Evolutionary conservation across 1,140 invertebrate genomes (phyloP).

Genomic region (Zaprionus gabonicus): DNA sequence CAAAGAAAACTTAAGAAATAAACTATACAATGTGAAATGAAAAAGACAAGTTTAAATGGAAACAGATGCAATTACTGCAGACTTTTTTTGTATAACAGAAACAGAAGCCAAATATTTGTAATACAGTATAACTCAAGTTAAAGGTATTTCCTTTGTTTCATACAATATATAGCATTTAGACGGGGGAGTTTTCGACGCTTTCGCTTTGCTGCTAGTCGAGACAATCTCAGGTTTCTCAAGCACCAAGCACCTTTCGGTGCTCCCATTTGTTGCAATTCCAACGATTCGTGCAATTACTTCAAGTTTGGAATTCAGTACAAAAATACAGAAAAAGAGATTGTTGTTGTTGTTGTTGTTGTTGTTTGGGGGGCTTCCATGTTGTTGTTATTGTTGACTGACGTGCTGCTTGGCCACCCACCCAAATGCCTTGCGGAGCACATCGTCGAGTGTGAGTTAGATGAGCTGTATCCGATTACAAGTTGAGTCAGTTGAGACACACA

Average conservation of each 20-base stretch:
- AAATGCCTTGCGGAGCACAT: constrained; percentile 46
- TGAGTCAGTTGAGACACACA: constrained; percentile 17
- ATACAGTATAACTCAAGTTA: constrained; percentile 1
- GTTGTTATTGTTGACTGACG: constrained; percentile 7
- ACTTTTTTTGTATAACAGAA: neutral
- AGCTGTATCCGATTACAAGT: constrained; percentile 53
- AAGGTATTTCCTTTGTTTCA: constrained; percentile 8
- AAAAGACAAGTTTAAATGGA: neutral
- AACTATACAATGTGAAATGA: neutral
- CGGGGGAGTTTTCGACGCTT: neutral
- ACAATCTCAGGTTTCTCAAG: constrained; percentile 46
- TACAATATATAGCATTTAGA: neutral
- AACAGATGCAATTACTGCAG: neutral
- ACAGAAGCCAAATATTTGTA: neutral
- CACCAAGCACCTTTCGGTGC: constrained; percentile 5
- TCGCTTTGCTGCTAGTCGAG: neutral
- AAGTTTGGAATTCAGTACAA: constrained; percentile 43
- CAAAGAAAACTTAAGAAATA: constrained; percentile 14
- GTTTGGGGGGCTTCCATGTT: constrained; percentile 46
- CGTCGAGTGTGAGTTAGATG: constrained; percentile 49
- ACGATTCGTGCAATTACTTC: constrained; percentile 47
- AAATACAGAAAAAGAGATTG: constrained; percentile 36
- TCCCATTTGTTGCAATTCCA: constrained; percentile 39
- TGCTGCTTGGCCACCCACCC: constrained; percentile 49
- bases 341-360: constrained; percentile 25